These are phyloP conservation scores for Sebastes taczanowskii DNA, from an alignment of 2,797 vertebrate species.

Conservation along the genomic window DNA sequence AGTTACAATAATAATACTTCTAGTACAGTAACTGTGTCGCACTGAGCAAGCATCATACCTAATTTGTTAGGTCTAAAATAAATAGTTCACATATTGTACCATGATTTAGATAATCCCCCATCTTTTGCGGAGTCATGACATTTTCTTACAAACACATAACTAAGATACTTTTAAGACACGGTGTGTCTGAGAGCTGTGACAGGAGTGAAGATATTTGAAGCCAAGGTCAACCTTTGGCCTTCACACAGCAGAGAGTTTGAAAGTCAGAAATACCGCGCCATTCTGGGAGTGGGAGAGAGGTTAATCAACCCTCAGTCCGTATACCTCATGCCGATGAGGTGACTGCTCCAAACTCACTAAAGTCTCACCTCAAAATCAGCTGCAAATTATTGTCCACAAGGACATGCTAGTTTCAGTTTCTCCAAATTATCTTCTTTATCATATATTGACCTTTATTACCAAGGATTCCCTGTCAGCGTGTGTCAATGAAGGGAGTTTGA, in stretches of 20 bases:
- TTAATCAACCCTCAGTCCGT: constrained; percentile 17
- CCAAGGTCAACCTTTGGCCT: constrained; percentile 47
- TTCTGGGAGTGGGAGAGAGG: constrained; percentile 1
- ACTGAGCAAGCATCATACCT: no score
- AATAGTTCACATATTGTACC: no score
- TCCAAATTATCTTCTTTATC: background rate
- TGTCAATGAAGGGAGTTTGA: constrained; percentile 1
- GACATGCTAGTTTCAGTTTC: background rate
- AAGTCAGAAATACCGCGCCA: background rate
- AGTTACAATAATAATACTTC: background rate
- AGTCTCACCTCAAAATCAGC: background rate
- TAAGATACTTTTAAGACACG: background rate
- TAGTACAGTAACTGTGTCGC: no score
- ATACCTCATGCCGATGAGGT: constrained; percentile 20
- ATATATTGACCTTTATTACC: background rate
- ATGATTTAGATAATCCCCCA: background rate
- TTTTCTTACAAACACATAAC: constrained; percentile 4
- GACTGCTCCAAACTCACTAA: background rate
- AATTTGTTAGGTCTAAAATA: no score
- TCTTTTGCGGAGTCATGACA: constrained; percentile 11
- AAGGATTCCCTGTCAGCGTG: background rate
- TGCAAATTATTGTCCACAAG: background rate
- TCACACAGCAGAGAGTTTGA: constrained; percentile 25
- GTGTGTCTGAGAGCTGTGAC: background rate
- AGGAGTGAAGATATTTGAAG: constrained; percentile 38